These are phyloP conservation scores for Heliconius cydno DNA, from an alignment of 2,888 invertebrate genomes.

Conservation along the genomic window DNA sequence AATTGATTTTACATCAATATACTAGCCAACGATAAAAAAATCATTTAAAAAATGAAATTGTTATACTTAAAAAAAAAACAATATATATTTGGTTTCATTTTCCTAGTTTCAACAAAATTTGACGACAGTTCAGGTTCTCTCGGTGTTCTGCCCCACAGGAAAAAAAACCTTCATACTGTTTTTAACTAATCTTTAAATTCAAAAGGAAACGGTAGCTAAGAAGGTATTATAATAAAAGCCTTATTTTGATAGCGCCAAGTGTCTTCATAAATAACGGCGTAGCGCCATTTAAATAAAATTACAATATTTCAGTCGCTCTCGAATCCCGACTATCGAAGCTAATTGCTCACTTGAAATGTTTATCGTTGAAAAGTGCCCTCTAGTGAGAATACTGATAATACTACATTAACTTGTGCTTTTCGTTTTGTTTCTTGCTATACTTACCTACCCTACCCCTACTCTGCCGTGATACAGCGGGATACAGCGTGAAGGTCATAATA, in stretches of 20 bases:
- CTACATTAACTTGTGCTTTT: not conserved
- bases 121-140: too few species aligned
- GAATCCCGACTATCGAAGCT: constrained; percentile 17
- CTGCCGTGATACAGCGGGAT: too few species aligned
- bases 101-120: too few species aligned
- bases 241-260: not conserved
- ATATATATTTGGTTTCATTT: too few species aligned
- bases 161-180: too few species aligned
- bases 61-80: too few species aligned
- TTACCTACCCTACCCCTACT: too few species aligned
- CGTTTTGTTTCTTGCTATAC: not conserved
- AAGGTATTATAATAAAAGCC: not conserved
- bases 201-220: not conserved
- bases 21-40: too few species aligned
- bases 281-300: constrained; percentile 27
- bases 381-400: not conserved
- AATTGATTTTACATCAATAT: too few species aligned
- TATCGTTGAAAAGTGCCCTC: constrained; percentile 7
- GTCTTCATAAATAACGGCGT: constrained; percentile 13
- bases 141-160: too few species aligned
- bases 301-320: constrained; percentile 23
- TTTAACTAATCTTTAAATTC: not conserved
- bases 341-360: constrained; percentile 26
- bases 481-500: too few species aligned
- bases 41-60: too few species aligned